A percentile compares a stretch with the other conserved stretches of the same genome.
Evolutionary conservation across 2,797 vertebrate genomes (phyloP).

Genomic region (Urosaurus nigricauda): DNA sequence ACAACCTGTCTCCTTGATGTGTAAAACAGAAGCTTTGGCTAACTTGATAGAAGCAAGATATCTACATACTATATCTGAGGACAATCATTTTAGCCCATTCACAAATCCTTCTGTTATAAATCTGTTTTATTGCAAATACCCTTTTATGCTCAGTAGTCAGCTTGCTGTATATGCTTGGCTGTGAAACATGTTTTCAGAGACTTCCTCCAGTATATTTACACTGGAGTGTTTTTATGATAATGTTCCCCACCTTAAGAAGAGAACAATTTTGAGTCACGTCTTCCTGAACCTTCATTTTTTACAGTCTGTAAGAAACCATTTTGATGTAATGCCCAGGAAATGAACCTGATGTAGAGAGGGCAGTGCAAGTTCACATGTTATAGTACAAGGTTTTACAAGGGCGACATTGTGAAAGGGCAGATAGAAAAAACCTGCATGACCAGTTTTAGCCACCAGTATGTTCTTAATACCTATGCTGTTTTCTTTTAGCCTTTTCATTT

Average conservation of each 20-base stretch:
- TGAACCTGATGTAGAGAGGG: constrained; percentile 25
- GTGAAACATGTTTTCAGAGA: constrained; percentile 36
- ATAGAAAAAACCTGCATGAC: constrained; percentile 70
- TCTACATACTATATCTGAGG: background rate
- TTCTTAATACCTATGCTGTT: constrained; percentile 46
- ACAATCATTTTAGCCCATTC: background rate
- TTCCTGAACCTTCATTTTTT: constrained; percentile 53
- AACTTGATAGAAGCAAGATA: background rate
- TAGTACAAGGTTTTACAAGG: constrained; percentile 59
- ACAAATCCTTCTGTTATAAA: constrained; percentile 13
- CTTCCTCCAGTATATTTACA: constrained; percentile 23
- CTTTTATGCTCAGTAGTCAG: background rate
- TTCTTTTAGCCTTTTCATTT: constrained; percentile 47
- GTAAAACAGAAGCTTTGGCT: background rate
- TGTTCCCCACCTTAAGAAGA: background rate
- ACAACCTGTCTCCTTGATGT: background rate
- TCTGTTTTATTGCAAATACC: constrained; percentile 15
- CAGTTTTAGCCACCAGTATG: constrained; percentile 61
- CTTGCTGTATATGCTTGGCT: background rate
- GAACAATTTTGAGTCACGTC: constrained; percentile 33
- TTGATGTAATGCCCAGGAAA: constrained; percentile 57
- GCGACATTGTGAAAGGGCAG: constrained; percentile 64
- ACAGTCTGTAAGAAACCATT: constrained; percentile 62
- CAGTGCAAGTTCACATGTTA: constrained; percentile 6
- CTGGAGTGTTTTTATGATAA: constrained; percentile 5